phyloP scores from a whole-genome alignment of 2,113 vertebrate species.

The Erpornis zantholeuca region DNA sequence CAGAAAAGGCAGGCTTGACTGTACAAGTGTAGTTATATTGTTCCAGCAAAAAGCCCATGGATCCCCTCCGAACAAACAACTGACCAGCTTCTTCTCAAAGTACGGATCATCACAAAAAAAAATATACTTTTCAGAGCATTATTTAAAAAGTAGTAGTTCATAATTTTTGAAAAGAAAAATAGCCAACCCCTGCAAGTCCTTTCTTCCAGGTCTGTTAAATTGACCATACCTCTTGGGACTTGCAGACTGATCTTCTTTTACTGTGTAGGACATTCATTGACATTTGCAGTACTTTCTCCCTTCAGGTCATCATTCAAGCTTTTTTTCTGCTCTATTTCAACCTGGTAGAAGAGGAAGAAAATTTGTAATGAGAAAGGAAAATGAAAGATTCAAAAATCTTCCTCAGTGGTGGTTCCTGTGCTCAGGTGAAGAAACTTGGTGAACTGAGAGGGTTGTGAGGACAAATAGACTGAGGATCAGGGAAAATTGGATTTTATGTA shows the following conservation, averaged over 20 bases:
- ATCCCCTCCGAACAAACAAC: background rate
- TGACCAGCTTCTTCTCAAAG: background rate
- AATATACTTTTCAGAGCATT: background rate
- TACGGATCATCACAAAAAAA: background rate
- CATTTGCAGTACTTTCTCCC: constrained; percentile 65
- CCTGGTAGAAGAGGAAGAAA: constrained; percentile 66
- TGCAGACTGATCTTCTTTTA: constrained; percentile 52
- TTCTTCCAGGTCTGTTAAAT: background rate
- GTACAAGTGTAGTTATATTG: background rate
- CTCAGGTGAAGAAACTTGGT: background rate
- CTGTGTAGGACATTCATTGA: constrained; percentile 78
- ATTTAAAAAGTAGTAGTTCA: constrained; percentile 2
- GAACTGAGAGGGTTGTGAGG: background rate
- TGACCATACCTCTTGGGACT: background rate
- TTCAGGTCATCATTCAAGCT: constrained; percentile 70
- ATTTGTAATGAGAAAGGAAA: background rate
- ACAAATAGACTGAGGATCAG: background rate
- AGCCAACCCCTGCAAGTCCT: background rate
- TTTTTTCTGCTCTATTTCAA: constrained; percentile 85
- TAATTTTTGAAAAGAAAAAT: background rate
- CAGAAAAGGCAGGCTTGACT: constrained; percentile 1
- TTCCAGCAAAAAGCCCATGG: background rate
- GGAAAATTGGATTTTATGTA: background rate
- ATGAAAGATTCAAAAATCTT: background rate
- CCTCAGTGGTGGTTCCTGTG: background rate